Evolutionary conservation across 2,888 invertebrate species (phyloP), one percentile per base, ranked within the genome.

Genomic region (Seira ritae): DNA sequence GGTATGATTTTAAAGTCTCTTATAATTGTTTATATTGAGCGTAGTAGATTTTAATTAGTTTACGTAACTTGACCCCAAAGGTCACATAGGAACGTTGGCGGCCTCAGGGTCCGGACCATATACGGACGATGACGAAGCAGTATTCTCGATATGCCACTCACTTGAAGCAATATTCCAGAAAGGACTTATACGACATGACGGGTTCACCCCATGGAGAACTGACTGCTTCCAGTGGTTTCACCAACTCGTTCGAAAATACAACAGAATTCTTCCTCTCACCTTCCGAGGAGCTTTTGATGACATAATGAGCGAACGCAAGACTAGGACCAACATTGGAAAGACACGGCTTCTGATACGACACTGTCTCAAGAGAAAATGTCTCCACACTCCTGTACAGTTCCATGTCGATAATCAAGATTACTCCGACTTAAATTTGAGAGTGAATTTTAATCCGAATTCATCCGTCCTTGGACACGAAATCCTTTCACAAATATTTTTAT

Each of bases 381-480:
- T 93, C 73, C 92, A 93, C 88, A 90, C 92, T 77, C 93, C 93
- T 60, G 90, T 93, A 3, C 91, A 92, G 90, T 90, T 91, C 87
- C 90, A 93, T 89, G 92, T 92, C 89, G 90, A 90, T 88, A 84
- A 86, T 62, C 60, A 79, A 42, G 88, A 89, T 77, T 88, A 77
- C 68, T 55, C 72, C 50, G 87, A 88, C 71, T 20, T 72, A 0
- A 85, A 73, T n/a, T 73, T 88, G 15, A 76, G 85, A 4, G 85
- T 89, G 12, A 87, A 78, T 55, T 84, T 85, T 50, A 79, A 85
- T 60, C 85, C 82, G 15, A 73, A 83, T 17, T 62, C 79, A 82
- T 89, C 85, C 89, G 90, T 87, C 66, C 74, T 89, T 22, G 94
- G 94, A 8, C 93, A 94, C 91, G 94, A 94, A 90, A 94, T 94